Conservation (phyloP, 2,888 invertebrate species). For the Zaprionus lineosus region DNA sequence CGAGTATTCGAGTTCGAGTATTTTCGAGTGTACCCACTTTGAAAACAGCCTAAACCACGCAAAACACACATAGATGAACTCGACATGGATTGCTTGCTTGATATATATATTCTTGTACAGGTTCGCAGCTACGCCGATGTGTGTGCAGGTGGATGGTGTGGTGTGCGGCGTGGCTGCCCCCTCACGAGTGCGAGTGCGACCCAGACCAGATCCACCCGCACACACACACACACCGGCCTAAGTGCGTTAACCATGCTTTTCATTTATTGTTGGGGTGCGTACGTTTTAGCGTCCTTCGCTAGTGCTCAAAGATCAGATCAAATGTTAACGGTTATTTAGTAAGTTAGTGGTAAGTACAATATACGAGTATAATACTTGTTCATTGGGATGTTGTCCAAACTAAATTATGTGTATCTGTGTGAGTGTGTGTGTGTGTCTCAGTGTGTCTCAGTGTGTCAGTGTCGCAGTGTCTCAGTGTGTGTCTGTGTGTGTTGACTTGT, state of each 20-base stretch:
- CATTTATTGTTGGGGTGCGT: conserved; percentile 63
- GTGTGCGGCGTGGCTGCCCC: not conserved
- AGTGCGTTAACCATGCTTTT: conserved; percentile 9
- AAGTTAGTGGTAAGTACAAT: conserved; percentile 66
- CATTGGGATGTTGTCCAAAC: conserved; percentile 39
- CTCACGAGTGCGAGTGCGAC: too few relatives aligned
- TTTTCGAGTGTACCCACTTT: conserved; percentile 73
- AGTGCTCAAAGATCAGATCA: conserved; percentile 78
- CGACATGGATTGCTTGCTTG: conserved; percentile 79
- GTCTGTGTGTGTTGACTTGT: conserved; percentile 10
- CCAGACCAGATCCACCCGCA: conserved; percentile 19
- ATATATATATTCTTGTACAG: conserved; percentile 29
- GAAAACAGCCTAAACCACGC: conserved; percentile 82
- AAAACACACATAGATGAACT: conserved; percentile 82
- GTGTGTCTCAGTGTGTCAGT: too few relatives aligned
- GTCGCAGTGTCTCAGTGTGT: too few relatives aligned
- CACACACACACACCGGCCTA: conserved; percentile 28
- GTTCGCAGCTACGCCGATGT: conserved; percentile 25
- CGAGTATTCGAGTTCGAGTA: too few relatives aligned
- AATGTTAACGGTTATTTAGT: conserved; percentile 74
- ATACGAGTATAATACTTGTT: conserved; percentile 54
- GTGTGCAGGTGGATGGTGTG: not conserved
- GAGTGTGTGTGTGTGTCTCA: conserved; percentile 5
- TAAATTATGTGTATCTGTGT: conserved; percentile 40
- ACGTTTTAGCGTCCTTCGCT: conserved; percentile 70